These are phyloP conservation scores for Oreortyx pictus DNA, from an alignment of 2,797 vertebrate species.

Conservation along the genomic window DNA sequence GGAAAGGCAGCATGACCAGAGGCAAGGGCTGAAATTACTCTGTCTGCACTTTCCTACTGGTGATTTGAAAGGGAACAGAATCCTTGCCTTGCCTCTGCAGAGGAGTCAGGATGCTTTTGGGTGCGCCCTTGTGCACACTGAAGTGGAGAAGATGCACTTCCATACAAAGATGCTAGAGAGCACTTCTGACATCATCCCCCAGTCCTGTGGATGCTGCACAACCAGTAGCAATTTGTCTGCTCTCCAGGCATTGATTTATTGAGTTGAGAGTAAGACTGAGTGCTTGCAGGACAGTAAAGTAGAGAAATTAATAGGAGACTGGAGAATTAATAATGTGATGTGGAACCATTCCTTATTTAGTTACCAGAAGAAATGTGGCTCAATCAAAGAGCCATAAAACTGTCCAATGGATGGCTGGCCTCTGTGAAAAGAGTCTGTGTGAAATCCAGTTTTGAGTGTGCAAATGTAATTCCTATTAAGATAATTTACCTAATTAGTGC, in stretches of 20 bases:
- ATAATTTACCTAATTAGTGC: not conserved
- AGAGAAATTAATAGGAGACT: not conserved
- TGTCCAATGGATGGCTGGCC: not conserved
- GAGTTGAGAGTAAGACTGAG: not conserved
- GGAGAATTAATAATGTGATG: not conserved
- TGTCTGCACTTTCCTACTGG: not conserved
- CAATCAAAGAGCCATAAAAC: not conserved
- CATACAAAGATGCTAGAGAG: not conserved
- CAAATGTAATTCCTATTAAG: not conserved
- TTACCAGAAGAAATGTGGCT: not conserved
- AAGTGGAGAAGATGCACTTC: not conserved
- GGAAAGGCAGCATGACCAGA: not conserved
- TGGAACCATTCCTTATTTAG: not conserved
- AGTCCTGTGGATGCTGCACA: not conserved
- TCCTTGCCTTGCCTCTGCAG: not conserved
- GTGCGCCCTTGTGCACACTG: not conserved
- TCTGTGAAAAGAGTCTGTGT: not conserved
- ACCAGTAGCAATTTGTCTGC: not conserved
- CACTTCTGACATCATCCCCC: not conserved
- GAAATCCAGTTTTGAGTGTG: not conserved
- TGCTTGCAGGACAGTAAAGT: not conserved
- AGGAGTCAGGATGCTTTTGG: not conserved
- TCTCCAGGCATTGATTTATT: not conserved
- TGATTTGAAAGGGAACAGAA: not conserved
- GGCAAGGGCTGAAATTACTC: not conserved